phyloP scores from a whole-genome alignment of 2,888 invertebrate genomes.

The Dermolepida albohirtum region DNA sequence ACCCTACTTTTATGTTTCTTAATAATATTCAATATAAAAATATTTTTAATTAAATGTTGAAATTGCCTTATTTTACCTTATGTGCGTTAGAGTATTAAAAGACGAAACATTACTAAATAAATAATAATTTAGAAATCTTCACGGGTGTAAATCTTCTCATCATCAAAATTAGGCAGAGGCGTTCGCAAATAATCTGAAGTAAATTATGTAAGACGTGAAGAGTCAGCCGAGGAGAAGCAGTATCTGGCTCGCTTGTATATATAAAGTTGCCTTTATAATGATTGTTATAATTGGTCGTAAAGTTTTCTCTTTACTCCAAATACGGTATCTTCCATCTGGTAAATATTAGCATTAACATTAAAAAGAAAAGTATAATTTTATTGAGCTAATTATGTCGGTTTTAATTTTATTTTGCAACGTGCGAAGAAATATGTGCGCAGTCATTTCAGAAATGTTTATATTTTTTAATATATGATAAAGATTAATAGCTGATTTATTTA shows the following conservation, averaged over 20 bases:
- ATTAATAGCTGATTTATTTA: conserved; percentile 20
- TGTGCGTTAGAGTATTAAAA: too few species aligned
- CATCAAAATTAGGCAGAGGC: not conserved
- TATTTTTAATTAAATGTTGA: too few species aligned
- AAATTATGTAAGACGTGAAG: conserved; percentile 25
- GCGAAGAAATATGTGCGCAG: too few species aligned
- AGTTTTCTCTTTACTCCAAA: conserved; percentile 15
- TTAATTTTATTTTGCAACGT: too few species aligned
- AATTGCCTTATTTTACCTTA: too few species aligned
- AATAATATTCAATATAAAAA: too few species aligned
- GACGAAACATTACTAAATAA: too few species aligned
- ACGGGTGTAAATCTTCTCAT: too few species aligned
- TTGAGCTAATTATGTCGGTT: too few species aligned
- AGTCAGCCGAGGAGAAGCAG: conserved; percentile 2
- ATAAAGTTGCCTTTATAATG: conserved; percentile 19
- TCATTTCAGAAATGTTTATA: not conserved
- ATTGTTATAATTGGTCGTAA: conserved; percentile 32
- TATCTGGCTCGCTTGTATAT: conserved; percentile 18
- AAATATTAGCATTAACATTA: not conserved
- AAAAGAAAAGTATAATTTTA: too few species aligned
- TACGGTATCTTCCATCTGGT: not conserved
- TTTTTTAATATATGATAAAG: conserved; percentile 11
- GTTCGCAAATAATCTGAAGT: conserved; percentile 21
- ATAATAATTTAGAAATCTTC: too few species aligned
- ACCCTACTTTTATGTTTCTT: too few species aligned